Percentiles rank a stretch among this genome's conserved stretches.
These are phyloP conservation scores for Tyria jacobaeae DNA, from an alignment of 2,888 invertebrate species.

Conservation along the genomic window DNA sequence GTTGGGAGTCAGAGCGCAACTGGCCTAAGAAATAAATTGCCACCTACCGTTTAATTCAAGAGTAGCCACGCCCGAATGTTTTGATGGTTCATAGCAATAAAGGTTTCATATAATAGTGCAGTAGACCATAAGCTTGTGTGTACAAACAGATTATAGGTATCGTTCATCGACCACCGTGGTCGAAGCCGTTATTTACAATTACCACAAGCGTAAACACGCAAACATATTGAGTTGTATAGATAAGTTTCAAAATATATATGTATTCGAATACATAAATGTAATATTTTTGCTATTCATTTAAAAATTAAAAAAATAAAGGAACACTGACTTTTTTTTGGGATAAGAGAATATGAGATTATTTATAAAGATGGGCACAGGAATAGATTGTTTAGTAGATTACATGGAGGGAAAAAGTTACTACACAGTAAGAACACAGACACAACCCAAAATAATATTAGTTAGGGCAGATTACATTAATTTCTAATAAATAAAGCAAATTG, in stretches of 20 bases:
- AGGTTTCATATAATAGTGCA: slow-evolving; percentile 40
- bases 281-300: no score
- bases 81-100: slow-evolving; percentile 55
- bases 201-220: slow-evolving; percentile 4
- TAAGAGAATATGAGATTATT: no score
- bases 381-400: no score
- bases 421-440: no score
- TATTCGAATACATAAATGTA: no score
- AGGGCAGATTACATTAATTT: no score
- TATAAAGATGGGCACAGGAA: no score
- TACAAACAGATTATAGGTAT: slow-evolving; percentile 46
- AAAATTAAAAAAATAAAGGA: no score
- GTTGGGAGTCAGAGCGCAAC: slow-evolving; percentile 39
- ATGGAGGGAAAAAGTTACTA: neutral
- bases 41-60: slow-evolving; percentile 47
- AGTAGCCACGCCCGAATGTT: slow-evolving; percentile 75
- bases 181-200: slow-evolving; percentile 14
- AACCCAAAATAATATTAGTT: no score
- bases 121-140: slow-evolving; percentile 39
- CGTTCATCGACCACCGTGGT: slow-evolving; percentile 57
- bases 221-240: neutral
- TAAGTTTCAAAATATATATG: neutral
- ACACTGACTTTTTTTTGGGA: no score
- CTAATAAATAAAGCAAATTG: no score
- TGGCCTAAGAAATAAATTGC: slow-evolving; percentile 28